These are phyloP conservation scores for Takifugu flavidus DNA, from an alignment of 2,113 vertebrate genomes.

Conservation along the genomic window DNA sequence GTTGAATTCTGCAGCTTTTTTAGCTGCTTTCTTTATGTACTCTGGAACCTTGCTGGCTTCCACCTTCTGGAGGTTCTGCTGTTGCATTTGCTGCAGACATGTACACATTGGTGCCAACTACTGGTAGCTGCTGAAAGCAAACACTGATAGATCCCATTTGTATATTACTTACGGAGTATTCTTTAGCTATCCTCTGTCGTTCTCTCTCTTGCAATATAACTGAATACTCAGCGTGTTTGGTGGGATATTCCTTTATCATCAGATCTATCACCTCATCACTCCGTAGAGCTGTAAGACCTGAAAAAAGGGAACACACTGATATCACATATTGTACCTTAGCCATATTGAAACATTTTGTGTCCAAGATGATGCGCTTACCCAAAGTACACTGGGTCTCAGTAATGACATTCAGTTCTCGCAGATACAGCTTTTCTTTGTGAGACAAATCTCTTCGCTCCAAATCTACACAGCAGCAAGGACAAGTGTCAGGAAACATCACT, in stretches of 20 bases:
- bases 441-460: constrained; percentile 96
- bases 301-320: constrained; percentile 3
- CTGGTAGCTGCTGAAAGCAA: neutral
- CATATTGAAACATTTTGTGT: neutral
- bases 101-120: neutral
- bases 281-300: constrained; percentile 92
- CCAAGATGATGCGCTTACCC: constrained; percentile 72
- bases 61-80: constrained; percentile 95
- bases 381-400: constrained; percentile 98
- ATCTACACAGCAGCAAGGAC: constrained; percentile 73
- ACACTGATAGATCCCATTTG: neutral
- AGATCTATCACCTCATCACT: constrained; percentile 98
- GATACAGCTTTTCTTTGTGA: constrained; percentile 96
- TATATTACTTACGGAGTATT: constrained; percentile 89
- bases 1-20: constrained; percentile 97
- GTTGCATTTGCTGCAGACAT: constrained; percentile 90
- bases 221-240: constrained; percentile 94
- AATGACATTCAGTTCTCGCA: constrained; percentile 95
- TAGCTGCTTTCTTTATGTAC: constrained; percentile 98
- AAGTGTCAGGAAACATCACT: neutral
- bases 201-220: constrained; percentile 96
- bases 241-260: constrained; percentile 98
- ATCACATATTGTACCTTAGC: neutral
- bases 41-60: constrained; percentile 98
- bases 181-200: constrained; percentile 93